A percentile compares a stretch with the other conserved stretches of the same genome.
Conservation (phyloP, 2,888 invertebrate species). For the Lissocephala sabroskyi region DNA sequence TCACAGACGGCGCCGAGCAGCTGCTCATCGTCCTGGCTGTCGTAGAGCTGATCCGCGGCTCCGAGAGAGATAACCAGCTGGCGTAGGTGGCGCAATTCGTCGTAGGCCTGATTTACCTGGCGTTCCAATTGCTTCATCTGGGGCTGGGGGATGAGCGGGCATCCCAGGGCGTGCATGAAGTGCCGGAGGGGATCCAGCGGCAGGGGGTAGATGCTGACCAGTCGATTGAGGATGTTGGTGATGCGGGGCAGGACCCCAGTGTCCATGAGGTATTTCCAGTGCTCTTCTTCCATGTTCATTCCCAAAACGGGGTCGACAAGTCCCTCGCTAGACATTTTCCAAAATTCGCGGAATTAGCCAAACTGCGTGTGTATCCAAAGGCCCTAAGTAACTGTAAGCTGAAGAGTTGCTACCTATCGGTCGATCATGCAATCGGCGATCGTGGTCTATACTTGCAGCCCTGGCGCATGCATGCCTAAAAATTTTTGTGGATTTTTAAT, state of each 20-base stretch:
- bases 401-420: too few species aligned
- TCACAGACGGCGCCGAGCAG: slow-evolving; percentile 31
- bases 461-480: too few species aligned
- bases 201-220: slow-evolving; percentile 23
- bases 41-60: slow-evolving; percentile 28
- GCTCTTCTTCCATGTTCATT: too few species aligned
- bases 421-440: too few species aligned
- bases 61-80: slow-evolving; percentile 31
- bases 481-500: too few species aligned
- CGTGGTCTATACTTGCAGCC: too few species aligned
- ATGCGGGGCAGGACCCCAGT: slow-evolving; percentile 28
- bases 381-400: too few species aligned
- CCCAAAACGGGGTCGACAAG: too few species aligned
- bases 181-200: slow-evolving; percentile 36
- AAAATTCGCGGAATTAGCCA: too few species aligned
- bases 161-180: slow-evolving; percentile 31
- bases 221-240: slow-evolving; percentile 24
- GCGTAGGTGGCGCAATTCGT: slow-evolving; percentile 39
- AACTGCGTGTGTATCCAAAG: too few species aligned
- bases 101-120: slow-evolving; percentile 35
- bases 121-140: slow-evolving; percentile 46
- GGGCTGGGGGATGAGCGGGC: slow-evolving; percentile 42
- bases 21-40: slow-evolving; percentile 37
- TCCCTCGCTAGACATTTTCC: too few species aligned
- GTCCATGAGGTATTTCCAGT: slow-evolving; percentile 30